Base-by-base conservation (phyloP, 2,113 vertebrate species). In the Pseudolaguvia tuberculata region DNA sequence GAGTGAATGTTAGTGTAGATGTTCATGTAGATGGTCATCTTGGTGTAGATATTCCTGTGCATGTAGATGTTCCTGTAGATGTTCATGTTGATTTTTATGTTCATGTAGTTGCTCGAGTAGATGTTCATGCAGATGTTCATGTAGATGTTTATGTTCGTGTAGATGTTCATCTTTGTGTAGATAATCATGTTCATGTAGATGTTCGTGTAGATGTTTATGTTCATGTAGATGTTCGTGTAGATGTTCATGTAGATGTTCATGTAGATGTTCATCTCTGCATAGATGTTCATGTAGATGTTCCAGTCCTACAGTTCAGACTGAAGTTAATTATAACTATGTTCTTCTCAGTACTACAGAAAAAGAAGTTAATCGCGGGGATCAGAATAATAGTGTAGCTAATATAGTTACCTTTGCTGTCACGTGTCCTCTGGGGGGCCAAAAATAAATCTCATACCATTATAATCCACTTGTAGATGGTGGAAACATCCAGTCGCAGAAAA, bases 371-470 rank as follows among this genome's bases (percentile, higher is more conserved):
- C 1, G 2, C 15, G 48, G 4, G 45, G 15, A 66, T 29, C 18
- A 35, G 14, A 39, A 65, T 5, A 21, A 27, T 27, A 42, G 27
- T 3, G 11, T 47, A 5, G 42, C 48, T 68, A 23, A 53, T 45
- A 18, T 1, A 53, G 10, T 80, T 78, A 81, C 76, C 71, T 75
- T 42, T 39, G 35, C 52, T 70, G 48, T 53, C 21, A 74, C 20
- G 17, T 70, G 47, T 42, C 39, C 48, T 56, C 31, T 31, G 65
- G 14, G 20, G n/a, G n/a, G n/a, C n/a, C 14, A 39, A 65, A 51
- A 29, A 65, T 52, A 13, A 73, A 77, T 27, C 23, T 75, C 52
- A 61, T 27, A 75, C 45, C 8, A 29, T 10, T 15, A 27, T 56
- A 35, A 18, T 70, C 27, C 59, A 23, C 20, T 45, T 12, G 63